A percentile compares a stretch with the other conserved stretches of the same genome.
phyloP scores from a whole-genome alignment of 2,888 invertebrate genomes.

The Tolmerus cingulatus region DNA sequence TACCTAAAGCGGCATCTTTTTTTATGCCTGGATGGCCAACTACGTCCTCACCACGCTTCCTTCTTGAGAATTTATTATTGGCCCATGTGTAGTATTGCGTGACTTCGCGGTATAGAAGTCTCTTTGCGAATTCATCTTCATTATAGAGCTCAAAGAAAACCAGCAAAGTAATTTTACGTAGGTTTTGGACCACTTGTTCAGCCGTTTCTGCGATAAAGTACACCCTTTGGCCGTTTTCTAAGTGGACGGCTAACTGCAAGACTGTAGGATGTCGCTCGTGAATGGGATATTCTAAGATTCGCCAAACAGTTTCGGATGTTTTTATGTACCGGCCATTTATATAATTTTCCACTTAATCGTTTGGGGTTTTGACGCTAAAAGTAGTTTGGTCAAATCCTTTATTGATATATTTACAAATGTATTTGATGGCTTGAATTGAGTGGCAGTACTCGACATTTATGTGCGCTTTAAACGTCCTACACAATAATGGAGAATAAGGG shows the following conservation, averaged over 20 bases:
- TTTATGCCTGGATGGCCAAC: not conserved
- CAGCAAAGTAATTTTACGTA: not conserved
- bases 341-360: not conserved
- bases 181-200: not conserved
- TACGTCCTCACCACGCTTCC: not conserved
- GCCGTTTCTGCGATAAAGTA: not conserved
- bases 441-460: not conserved
- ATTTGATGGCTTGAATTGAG: not conserved
- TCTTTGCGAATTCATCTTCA: not conserved
- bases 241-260: not conserved
- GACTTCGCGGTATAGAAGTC: not conserved
- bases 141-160: not conserved
- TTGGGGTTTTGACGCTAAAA: not conserved
- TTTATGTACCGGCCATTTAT: not conserved
- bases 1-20: not conserved
- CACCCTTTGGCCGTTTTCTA: not conserved
- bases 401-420: not conserved
- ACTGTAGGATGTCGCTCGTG: not conserved
- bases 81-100: not conserved
- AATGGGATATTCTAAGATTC: not conserved
- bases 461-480: not conserved
- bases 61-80: not conserved
- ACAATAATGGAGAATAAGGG: not conserved
- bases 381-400: not conserved
- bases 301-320: not conserved